A percentile compares a stretch with the other conserved stretches of the same genome.
These are phyloP conservation scores for Corydoras maculifer DNA, from an alignment of 2,113 vertebrate species.

Conservation along the genomic window DNA sequence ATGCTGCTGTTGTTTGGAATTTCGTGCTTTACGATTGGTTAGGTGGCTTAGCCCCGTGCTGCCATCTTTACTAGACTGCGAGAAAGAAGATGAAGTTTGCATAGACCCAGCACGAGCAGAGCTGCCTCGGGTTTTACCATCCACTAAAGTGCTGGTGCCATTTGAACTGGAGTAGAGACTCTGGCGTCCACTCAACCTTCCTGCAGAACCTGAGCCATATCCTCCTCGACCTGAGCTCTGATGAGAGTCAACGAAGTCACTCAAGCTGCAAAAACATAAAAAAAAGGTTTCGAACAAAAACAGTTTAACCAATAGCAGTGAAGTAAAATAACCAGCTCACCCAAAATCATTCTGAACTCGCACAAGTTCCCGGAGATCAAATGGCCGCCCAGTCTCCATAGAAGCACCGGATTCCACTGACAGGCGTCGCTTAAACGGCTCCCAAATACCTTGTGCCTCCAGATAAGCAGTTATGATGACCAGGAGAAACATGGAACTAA, in stretches of 20 bases:
- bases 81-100: conserved; percentile 58
- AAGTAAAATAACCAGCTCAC: conserved; percentile 63
- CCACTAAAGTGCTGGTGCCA: conserved; percentile 70
- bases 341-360: conserved; percentile 89
- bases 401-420: conserved; percentile 85
- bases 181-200: conserved; percentile 70
- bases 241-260: conserved; percentile 70
- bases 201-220: conserved; percentile 66
- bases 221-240: conserved; percentile 74
- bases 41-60: conserved; percentile 59
- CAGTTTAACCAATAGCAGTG: no score
- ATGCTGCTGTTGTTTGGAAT: conserved; percentile 56
- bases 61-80: conserved; percentile 30
- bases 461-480: conserved; percentile 92
- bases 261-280: conserved; percentile 66
- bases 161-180: conserved; percentile 58
- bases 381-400: conserved; percentile 87
- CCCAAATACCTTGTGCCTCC: conserved; percentile 98
- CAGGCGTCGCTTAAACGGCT: conserved; percentile 87
- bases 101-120: conserved; percentile 67
- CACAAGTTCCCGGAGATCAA: conserved; percentile 97
- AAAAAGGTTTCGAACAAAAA: no score
- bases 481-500: conserved; percentile 88
- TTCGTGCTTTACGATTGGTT: conserved; percentile 68
- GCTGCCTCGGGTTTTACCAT: conserved; percentile 68